These are phyloP conservation scores for Leucoraja erinaceus DNA, from an alignment of 2,113 vertebrate genomes.

Conservation along the genomic window DNA sequence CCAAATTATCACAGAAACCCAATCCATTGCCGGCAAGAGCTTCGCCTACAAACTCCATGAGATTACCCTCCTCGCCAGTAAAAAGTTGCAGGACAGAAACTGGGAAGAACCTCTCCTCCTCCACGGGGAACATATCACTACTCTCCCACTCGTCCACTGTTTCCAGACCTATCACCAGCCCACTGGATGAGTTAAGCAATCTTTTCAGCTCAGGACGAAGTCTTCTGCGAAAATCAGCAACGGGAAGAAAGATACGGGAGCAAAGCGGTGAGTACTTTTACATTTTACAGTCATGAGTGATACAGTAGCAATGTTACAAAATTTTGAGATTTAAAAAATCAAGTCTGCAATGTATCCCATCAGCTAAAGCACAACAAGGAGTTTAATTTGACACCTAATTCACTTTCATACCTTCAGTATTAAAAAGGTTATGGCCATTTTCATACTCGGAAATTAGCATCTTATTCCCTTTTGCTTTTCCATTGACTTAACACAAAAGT, in stretches of 20 bases:
- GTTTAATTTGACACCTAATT: too few relatives aligned
- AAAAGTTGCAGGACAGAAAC: slow-evolving; percentile 69
- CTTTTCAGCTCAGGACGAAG: slow-evolving; percentile 86
- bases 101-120: slow-evolving; percentile 65
- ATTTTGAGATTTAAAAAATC: too few relatives aligned
- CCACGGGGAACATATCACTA: slow-evolving; percentile 55
- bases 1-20: slow-evolving; percentile 57
- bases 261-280: slow-evolving; percentile 60
- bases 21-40: slow-evolving; percentile 57
- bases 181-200: slow-evolving; percentile 86
- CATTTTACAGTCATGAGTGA: too few relatives aligned
- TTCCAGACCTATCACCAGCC: slow-evolving; percentile 75
- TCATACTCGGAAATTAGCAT: too few relatives aligned
- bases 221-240: slow-evolving; percentile 78
- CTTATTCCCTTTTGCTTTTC: too few relatives aligned
- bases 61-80: slow-evolving; percentile 65
- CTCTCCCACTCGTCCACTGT: slow-evolving; percentile 75
- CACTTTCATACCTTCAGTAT: too few relatives aligned
- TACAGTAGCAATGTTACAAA: too few relatives aligned
- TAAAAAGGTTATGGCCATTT: too few relatives aligned
- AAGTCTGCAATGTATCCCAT: too few relatives aligned
- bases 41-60: slow-evolving; percentile 54
- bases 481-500: too few relatives aligned
- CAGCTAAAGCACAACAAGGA: too few relatives aligned
- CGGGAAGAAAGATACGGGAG: slow-evolving; percentile 79